Evolutionary conservation across 1,140 invertebrate species (phyloP), one percentile per base, ranked within the genome.

Genomic region (Hyles vespertilio): DNA sequence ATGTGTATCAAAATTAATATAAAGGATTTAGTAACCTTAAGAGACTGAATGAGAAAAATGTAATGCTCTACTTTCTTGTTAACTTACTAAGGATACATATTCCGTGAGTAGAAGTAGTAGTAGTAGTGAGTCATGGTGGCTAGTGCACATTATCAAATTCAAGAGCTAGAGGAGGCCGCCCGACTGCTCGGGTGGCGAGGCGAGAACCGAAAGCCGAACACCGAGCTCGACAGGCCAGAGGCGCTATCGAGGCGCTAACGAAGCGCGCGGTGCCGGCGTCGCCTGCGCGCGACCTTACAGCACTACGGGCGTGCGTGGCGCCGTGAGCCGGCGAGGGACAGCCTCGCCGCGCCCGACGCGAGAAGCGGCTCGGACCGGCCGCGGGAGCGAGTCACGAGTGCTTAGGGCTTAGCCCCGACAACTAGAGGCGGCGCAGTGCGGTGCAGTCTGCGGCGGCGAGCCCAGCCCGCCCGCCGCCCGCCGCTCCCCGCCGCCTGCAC

Each of bases 281-380:
- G 65, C 51, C 51, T 52, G 59, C 63, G 40, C 65, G 64, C 50
- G 61, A 52, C 54, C 60, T 58, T 67, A 62, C 64, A 63, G 61
- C 65, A 57, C 69, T 63, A 63, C 61, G 69, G 58, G 58, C 64
- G 65, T 69, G 67, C 64, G 61, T 61, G 65, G 70, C 59, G 66
- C 67, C 65, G 61, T 61, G 56, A 51, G 65, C 55, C 59, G 64
- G 44, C 54, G 63, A 63, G 60, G 51, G 65, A 57, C 61, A 61
- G 50, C 54, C 22, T 49, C 61, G 61, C 61, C 58, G 57, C 49
- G 22, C 47, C 66, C 55, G 61, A 65, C 61, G 68, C 71, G 82
- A 84, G 79, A 81, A 84, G 81, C 84, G 82, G 81, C 84, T 77
- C 81, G 81, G 81, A 79, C 74, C 67, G 65, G 82, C 83, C 75